These are phyloP conservation scores for Odontamblyopus rebecca DNA, from an alignment of 2,797 vertebrate genomes.

Conservation along the genomic window DNA sequence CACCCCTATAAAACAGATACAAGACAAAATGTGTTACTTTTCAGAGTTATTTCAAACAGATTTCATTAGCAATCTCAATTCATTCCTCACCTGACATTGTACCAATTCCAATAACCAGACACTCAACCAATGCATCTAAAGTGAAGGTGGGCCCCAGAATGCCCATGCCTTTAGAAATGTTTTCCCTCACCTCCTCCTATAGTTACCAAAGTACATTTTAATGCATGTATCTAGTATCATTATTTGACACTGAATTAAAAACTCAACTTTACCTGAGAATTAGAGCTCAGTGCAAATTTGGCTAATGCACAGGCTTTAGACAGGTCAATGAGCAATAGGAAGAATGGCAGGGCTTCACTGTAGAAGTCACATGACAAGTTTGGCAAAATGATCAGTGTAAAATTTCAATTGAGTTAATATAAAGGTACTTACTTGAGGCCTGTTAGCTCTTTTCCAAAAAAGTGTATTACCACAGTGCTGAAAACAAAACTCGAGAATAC, in stretches of 20 bases:
- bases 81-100: slow-evolving; percentile 90
- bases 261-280: slow-evolving; percentile 85
- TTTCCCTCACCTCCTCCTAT: slow-evolving; percentile 97
- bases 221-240: neutral
- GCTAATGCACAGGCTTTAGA: slow-evolving; percentile 94
- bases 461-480: slow-evolving; percentile 96
- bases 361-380: neutral
- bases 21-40: neutral
- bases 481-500: slow-evolving; percentile 99
- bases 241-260: neutral
- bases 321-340: slow-evolving; percentile 92
- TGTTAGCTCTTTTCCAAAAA: slow-evolving; percentile 94
- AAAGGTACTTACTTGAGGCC: slow-evolving; percentile 85
- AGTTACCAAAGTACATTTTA: slow-evolving; percentile 1
- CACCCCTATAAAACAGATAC: slow-evolving; percentile 51
- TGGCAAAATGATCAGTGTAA: neutral
- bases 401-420: neutral
- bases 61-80: neutral
- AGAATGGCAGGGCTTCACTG: slow-evolving; percentile 96
- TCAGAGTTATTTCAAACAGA: neutral
- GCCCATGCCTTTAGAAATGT: slow-evolving; percentile 97
- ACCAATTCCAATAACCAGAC: slow-evolving; percentile 95
- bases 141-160: slow-evolving; percentile 96
- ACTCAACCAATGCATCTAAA: slow-evolving; percentile 93
- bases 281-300: slow-evolving; percentile 96